Base-by-base conservation (phyloP, 2,888 invertebrate genomes). In the Reticulitermes lucifugus region DNA sequence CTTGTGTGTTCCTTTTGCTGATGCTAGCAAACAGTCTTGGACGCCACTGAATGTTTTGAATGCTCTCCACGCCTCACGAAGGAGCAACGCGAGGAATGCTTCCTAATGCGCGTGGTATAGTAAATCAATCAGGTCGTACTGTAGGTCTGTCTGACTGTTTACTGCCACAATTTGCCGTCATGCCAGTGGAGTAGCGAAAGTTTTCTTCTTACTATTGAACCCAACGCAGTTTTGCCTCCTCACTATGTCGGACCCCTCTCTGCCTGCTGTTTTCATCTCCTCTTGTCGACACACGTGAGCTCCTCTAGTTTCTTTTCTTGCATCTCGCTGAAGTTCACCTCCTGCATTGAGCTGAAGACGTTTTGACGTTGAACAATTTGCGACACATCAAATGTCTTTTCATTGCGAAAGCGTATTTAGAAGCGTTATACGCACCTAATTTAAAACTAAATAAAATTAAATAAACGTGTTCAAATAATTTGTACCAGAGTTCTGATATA, bases 171-270 rank as follows among this genome's bases (percentile, higher is more conserved):
- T 21, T 73, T 35, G 5, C 73, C 73, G 41, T 73, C 22, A 73
- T 73, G 35, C 73, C 73, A 73, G 22, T 2, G 41, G 73, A 73
- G 25, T 41, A 73, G 41, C 41, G 73, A 73, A 73, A 73, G 73
- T 73, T 73, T 35, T 73, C 41, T 73, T 41, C 73, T n/a, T 65
- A 65, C 5, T 65, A 3, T 65, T 25, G 14, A 65, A 65, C 25
- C 9, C 25, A 25, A 12, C 25, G 25, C n/a, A 65, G n/a, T 9
- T 25, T 4, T 6, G 9, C n/a, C 65, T n/a, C 25, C 25, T 6
- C 65, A n/a, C 65, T 25, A 21, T 25, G 18, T 12, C 25, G 65
- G 10, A n/a, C 65, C 25, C 25, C 7, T 12, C 25, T 65, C 6
- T n/a, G 65, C n/a, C 55, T 55, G 55, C 55, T 5, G 0, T 55